Base-by-base conservation (phyloP, 1,140 invertebrate species). In the Episyrphus balteatus region DNA sequence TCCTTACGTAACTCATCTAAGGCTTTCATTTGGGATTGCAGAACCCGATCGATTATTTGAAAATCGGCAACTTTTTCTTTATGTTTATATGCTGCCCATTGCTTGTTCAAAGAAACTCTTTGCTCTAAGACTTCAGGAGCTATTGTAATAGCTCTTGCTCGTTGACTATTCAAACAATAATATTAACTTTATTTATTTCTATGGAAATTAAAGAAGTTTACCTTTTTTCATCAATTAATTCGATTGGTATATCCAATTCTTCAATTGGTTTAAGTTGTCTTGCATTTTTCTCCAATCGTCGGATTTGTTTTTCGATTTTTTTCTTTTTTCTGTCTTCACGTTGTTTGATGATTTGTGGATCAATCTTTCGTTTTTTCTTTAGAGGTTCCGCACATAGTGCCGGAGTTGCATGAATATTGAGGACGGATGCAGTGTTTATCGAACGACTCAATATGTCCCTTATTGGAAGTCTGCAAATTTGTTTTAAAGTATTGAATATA, bases 321-420 rank as follows among this genome's bases (percentile, higher is more conserved):
- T 75, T 88, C 50, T 79, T 82, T 55, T 72, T 84, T 42, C 85
- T 75, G 13, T 92, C 88, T 65, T 90, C 86, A 59, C 88, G 74
- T 12, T 78, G 76, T 63, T 79, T 84, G 1, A 89, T 51, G 26
- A 93, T 70, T 12, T 74, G 71, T 21, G 89, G 90, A 74, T 94
- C 90, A 5, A 92, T 47, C 60, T 75, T 83, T 60, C 85, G 92
- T 66, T 90, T 93, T 68, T 87, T 93, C 62, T 88, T 92, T 51
- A 93, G 66, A 3, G 91, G 89, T 68, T 92, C 88, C 31, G 75
- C 85, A 58, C 51, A 66, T 8, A 69, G 49, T 9, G 59, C 47
- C 0, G 62, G 52, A 3, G 62, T 57, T 36, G 54, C 55, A 19
- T 68, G 62, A 6, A 68, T 8, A 26, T 26, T 26, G 21, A 26